These are phyloP conservation scores for Indicator maculatus DNA, from an alignment of 2,113 vertebrate genomes.

Conservation along the genomic window DNA sequence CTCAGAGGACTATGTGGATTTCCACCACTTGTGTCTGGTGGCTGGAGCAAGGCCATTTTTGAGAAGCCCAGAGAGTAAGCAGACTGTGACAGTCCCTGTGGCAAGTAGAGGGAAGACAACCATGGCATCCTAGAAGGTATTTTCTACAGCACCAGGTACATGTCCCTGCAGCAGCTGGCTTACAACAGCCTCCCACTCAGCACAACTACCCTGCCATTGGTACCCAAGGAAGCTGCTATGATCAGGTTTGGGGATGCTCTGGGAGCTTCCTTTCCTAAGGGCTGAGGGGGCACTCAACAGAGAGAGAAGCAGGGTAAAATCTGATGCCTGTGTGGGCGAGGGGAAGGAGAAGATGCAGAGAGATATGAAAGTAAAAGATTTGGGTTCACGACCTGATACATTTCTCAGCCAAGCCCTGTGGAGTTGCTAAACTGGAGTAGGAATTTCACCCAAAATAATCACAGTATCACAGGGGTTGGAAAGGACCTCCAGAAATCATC, in stretches of 20 bases:
- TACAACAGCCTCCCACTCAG: background rate
- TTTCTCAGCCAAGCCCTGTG: background rate
- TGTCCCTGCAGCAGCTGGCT: background rate
- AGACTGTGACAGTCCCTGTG: background rate
- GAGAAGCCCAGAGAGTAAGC: background rate
- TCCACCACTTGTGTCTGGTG: background rate
- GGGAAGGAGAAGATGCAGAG: background rate
- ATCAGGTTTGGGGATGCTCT: background rate
- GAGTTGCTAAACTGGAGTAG: background rate
- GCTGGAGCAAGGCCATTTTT: background rate
- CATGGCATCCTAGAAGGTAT: too few species aligned
- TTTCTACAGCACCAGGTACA: fast-evolving
- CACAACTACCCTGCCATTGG: fast-evolving
- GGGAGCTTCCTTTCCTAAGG: background rate
- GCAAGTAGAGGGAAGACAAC: background rate
- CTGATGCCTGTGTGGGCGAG: background rate
- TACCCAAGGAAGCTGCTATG: background rate
- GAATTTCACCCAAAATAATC: background rate
- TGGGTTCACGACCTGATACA: fast-evolving
- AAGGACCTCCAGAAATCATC: background rate
- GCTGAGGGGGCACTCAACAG: background rate
- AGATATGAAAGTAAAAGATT: fast-evolving
- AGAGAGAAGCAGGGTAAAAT: background rate
- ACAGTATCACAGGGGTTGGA: background rate
- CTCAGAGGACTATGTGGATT: fast-evolving